Base-by-base conservation (phyloP, 2,797 vertebrate genomes). In the Oreochromis mossambicus region DNA sequence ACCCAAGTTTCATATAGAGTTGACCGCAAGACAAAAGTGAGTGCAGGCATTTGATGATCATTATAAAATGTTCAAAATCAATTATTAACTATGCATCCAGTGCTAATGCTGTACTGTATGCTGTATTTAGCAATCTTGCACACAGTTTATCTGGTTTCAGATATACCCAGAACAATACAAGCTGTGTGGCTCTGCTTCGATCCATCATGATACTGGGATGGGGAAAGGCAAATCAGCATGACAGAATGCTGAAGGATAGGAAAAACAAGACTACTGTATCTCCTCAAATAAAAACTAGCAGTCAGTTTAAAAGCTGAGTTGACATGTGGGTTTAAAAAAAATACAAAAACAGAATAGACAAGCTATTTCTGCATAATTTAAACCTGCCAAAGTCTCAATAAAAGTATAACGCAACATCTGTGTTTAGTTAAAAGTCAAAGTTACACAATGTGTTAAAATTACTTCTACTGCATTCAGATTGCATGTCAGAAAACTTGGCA, bases 381-480 rank as follows among this genome's bases (percentile, higher is more conserved):
- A 43, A 41, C 36, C n/a, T 68, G 7, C 34, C 36, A 41, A 70
- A 43, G 21, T 43, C 38, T 70, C 63, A 26, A 10, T 26, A 43
- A 43, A 41, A 68, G 36, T 24, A 41, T 8, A 70, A 43, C 0
- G 2, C 5, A 0, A 26, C 21, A 43, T 10, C 38, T 7, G 12
- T 43, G 8, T 6, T 43, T 24, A 70, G 21, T 6, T 41, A 43
- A 43, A 43, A 2, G 3, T 26, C 36, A 43, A 68, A 29, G 66
- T 0, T 43, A 46, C 41, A 73, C 0, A 48, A 29, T 5, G 38
- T 4, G 24, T 7, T 17, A 7, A 26, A 43, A 70, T 17, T 7
- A 70, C 21, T 70, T 70, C 0, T 10, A 24, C 21, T 70, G 2
- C 38, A 43, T 43, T 26, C n/a, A 43, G 36, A 68, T 24, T 43